A percentile compares a stretch with the other conserved stretches of the same genome.
Conservation (phyloP, 2,797 vertebrate species). For the Thripadectes ignobilis region DNA sequence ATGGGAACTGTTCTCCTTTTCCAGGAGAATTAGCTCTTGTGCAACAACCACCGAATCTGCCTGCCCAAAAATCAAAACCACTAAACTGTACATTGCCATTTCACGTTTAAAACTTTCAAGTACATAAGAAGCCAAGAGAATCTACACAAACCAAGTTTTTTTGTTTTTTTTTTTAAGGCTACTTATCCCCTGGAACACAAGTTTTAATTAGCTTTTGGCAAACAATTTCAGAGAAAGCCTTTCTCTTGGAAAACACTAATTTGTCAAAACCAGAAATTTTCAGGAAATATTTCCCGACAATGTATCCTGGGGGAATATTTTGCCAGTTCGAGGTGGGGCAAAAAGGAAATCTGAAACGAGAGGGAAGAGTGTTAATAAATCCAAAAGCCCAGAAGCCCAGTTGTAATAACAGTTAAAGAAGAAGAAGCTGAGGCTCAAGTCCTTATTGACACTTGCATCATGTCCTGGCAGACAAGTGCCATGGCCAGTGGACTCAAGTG, state of each 20-base stretch:
- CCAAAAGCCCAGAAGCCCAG: not conserved
- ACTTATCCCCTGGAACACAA: conserved; percentile 4
- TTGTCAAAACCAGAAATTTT: not conserved
- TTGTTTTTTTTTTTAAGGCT: not conserved
- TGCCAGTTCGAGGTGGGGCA: not conserved
- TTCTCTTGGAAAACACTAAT: not conserved
- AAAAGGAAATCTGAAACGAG: not conserved
- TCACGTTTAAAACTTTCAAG: not conserved
- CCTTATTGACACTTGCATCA: not conserved
- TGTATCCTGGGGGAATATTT: not conserved
- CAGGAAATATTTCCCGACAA: not conserved
- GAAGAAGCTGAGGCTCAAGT: not conserved
- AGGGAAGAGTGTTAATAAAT: not conserved
- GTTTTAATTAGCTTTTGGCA: conserved; percentile 51
- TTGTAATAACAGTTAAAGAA: not conserved
- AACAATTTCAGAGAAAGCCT: not conserved
- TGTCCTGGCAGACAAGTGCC: not conserved
- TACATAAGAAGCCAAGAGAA: not conserved
- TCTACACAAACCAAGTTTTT: not conserved
- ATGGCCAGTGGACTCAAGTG: not conserved
- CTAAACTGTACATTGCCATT: not conserved
- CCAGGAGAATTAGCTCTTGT: not conserved
- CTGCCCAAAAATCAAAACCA: not conserved
- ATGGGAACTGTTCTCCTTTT: conserved; percentile 36
- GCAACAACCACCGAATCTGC: not conserved